phyloP scores from a whole-genome alignment of 2,113 vertebrate genomes.

The Sarotherodon lohbergeri region DNA sequence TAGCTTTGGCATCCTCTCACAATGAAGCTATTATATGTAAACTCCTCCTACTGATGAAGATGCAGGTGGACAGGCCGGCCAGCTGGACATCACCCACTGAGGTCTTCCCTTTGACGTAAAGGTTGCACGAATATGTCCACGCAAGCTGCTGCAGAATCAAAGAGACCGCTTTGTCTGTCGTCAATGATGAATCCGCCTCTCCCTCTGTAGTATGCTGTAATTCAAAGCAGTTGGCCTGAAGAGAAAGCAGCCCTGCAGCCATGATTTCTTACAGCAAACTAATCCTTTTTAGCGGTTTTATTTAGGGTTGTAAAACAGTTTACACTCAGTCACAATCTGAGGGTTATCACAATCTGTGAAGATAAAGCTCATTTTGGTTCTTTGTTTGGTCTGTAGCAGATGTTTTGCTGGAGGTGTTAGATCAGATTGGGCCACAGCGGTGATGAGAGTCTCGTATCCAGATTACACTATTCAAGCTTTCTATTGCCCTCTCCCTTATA shows the following conservation, averaged over 20 bases:
- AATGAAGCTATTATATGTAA: conserved; percentile 57
- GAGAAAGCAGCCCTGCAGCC: neutral
- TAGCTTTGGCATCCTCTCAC: conserved; percentile 50
- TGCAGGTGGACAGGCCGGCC: conserved; percentile 46
- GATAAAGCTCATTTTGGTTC: neutral
- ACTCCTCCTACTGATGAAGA: conserved; percentile 36
- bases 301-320: conserved; percentile 6
- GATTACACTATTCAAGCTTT: neutral
- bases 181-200: neutral
- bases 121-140: neutral
- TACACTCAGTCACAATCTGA: neutral
- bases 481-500: rapidly evolving
- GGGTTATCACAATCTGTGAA: neutral
- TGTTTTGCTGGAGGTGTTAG: neutral
- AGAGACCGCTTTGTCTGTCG: neutral
- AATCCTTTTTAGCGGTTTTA: conserved; percentile 7
- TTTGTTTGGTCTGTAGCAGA: neutral
- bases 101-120: conserved; percentile 16
- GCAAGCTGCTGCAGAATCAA: neutral
- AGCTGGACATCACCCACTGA: conserved; percentile 27
- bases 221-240: neutral
- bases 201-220: neutral
- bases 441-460: neutral
- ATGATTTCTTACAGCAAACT: neutral
- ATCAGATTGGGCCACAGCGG: neutral